These are phyloP conservation scores for Habrosyne pyritoides DNA, from an alignment of 2,888 invertebrate genomes.

Conservation along the genomic window DNA sequence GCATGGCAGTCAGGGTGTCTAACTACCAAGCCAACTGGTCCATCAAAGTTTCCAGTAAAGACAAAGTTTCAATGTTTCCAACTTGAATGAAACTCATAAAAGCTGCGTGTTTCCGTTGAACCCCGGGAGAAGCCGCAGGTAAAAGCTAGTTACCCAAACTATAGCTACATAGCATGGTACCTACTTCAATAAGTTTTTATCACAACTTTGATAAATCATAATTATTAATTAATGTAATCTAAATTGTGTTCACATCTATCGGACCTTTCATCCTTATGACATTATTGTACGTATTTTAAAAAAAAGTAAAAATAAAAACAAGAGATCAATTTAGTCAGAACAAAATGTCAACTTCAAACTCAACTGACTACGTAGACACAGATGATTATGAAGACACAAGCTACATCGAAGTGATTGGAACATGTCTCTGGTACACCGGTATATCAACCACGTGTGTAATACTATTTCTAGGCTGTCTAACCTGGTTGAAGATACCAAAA, in stretches of 20 bases:
- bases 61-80: too few relatives aligned
- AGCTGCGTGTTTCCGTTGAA: too few relatives aligned
- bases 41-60: too few relatives aligned
- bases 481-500: background rate
- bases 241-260: background rate
- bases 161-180: too few relatives aligned
- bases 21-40: too few relatives aligned
- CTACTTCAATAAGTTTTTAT: background rate
- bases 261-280: background rate
- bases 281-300: too few relatives aligned
- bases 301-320: too few relatives aligned
- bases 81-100: too few relatives aligned
- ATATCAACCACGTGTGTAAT: background rate
- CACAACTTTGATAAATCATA: background rate
- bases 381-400: background rate
- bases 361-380: background rate
- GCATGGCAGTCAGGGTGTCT: too few relatives aligned
- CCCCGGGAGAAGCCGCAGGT: too few relatives aligned
- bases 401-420: background rate
- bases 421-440: background rate
- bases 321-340: too few relatives aligned
- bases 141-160: too few relatives aligned
- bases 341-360: background rate
- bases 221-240: background rate
- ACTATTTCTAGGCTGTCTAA: background rate